A percentile compares a stretch with the other conserved stretches of the same genome.
phyloP scores from a whole-genome alignment of 1,140 invertebrate species.

The Stenopsyche tienmushanensis region DNA sequence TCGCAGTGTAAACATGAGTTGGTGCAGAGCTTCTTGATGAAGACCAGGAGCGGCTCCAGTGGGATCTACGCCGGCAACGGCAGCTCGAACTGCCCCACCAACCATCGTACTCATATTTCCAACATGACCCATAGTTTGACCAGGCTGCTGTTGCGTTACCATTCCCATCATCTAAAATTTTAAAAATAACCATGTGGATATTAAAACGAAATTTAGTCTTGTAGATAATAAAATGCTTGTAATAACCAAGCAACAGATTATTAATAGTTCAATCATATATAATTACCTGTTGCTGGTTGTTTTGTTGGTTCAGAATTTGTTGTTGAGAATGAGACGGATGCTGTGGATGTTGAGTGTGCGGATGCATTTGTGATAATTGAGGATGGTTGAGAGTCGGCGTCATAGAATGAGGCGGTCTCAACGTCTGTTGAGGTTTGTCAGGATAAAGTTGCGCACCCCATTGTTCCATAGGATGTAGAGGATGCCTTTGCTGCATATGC shows the following conservation, averaged over 20 bases:
- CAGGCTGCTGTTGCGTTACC: slow-evolving; percentile 46
- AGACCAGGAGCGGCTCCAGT: slow-evolving; percentile 49
- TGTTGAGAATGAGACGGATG: slow-evolving; percentile 52
- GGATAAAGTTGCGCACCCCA: slow-evolving; percentile 61
- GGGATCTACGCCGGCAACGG: slow-evolving; percentile 49
- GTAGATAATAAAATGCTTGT: too few relatives aligned
- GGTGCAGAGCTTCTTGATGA: slow-evolving; percentile 78
- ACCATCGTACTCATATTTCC: slow-evolving; percentile 38
- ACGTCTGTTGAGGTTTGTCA: slow-evolving; percentile 47
- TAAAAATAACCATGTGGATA: too few relatives aligned
- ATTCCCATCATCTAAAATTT: slow-evolving; percentile 45
- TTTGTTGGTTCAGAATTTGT: slow-evolving; percentile 53
- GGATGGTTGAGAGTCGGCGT: slow-evolving; percentile 32
- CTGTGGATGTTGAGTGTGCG: slow-evolving; percentile 51
- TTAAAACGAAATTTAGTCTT: slow-evolving; percentile 2
- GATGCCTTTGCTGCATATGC: slow-evolving; percentile 40
- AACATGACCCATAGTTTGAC: slow-evolving; percentile 35
- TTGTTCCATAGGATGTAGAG: slow-evolving; percentile 66
- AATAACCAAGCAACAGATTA: slow-evolving; percentile 27
- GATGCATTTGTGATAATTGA: slow-evolving; percentile 38
- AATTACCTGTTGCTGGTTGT: slow-evolving; percentile 44
- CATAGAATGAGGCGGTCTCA: slow-evolving; percentile 49
- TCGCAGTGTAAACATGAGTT: slow-evolving; percentile 85
- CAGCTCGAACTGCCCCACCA: slow-evolving; percentile 39
- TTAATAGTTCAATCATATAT: not conserved